Conservation (phyloP, 2,113 vertebrate genomes). For the Neomonachus schauinslandi region DNA sequence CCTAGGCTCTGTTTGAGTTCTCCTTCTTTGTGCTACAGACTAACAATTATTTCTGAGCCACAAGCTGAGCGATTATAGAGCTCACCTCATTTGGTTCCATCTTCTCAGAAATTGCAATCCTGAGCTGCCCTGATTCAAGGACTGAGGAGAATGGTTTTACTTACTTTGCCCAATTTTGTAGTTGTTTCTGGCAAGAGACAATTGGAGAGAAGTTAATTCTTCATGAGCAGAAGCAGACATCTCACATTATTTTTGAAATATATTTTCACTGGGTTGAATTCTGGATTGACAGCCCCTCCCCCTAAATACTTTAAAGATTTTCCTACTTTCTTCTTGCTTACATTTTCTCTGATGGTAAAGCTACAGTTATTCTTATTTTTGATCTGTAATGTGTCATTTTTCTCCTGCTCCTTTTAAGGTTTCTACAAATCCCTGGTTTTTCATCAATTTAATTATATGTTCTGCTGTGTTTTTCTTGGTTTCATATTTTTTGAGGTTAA, state of each 20-base stretch:
- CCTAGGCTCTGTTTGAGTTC: background rate
- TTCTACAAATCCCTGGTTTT: background rate
- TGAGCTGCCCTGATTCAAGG: background rate
- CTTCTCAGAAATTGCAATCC: background rate
- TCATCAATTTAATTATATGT: background rate
- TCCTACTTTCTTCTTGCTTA: background rate
- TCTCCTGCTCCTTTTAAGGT: background rate
- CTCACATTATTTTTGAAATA: background rate
- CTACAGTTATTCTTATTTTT: background rate
- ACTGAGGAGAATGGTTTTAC: background rate
- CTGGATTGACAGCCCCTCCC: background rate
- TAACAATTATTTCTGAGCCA: background rate
- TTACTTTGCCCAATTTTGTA: background rate
- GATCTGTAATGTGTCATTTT: background rate
- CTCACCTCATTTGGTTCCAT: background rate
- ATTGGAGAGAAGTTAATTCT: background rate
- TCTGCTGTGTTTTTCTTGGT: background rate
- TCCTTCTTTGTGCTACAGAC: background rate
- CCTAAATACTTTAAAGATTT: background rate
- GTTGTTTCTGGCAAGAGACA: background rate
- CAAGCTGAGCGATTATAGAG: background rate
- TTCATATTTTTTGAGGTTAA: background rate
- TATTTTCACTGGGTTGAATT: background rate
- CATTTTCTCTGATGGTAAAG: background rate
- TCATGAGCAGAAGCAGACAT: background rate